These are phyloP conservation scores for Loris lydekkerianus DNA, from an alignment of 2,797 vertebrate genomes.

Conservation along the genomic window DNA sequence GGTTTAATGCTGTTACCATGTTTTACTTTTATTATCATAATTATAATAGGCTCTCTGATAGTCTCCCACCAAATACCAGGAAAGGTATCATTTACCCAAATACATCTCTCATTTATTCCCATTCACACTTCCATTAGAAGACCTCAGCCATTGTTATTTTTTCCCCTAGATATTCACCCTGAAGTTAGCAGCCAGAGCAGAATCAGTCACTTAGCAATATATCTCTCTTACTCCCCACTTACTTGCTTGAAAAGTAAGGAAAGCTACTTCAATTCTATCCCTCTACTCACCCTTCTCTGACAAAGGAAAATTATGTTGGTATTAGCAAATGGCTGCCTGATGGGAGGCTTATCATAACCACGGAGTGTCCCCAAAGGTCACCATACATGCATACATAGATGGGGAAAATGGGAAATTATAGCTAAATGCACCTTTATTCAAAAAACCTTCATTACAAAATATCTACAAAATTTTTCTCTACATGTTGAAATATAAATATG, in stretches of 20 bases:
- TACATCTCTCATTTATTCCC: background rate
- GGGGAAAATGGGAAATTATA: too few relatives aligned
- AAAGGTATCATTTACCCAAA: background rate
- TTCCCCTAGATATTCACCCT: background rate
- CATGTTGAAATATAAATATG: too few relatives aligned
- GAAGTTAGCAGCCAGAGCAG: background rate
- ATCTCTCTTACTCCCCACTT: background rate
- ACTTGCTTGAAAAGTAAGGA: background rate
- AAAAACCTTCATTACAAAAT: too few relatives aligned
- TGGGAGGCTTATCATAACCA: background rate
- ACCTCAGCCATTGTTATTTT: background rate
- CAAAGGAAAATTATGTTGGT: background rate
- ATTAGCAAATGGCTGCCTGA: background rate
- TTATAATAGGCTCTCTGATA: background rate
- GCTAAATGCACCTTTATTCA: too few relatives aligned
- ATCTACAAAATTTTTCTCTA: too few relatives aligned
- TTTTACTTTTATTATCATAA: background rate
- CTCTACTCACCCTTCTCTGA: background rate
- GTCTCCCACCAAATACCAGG: background rate
- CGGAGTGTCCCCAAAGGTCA: too few relatives aligned
- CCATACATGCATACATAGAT: too few relatives aligned
- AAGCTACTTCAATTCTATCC: background rate
- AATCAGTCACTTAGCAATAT: background rate
- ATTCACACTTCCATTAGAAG: background rate
- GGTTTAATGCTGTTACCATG: too few relatives aligned